Base-by-base conservation (phyloP, 2,797 vertebrate species). In the Falco naumanni region DNA sequence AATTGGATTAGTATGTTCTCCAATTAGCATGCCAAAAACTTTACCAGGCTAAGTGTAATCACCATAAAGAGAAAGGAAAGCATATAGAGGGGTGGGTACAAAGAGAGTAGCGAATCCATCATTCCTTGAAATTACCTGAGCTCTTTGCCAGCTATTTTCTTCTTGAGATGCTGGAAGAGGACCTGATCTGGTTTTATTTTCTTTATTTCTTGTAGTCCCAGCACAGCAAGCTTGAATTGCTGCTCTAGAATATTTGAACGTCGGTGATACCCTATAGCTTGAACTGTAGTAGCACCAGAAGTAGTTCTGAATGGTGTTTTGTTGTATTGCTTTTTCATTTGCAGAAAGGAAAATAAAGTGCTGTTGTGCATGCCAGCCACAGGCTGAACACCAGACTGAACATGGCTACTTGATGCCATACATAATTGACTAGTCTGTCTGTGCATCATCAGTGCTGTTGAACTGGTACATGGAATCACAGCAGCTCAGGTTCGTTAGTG, bases 1-100 rank as follows among this genome's bases (percentile, higher is more conserved):
- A 88, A 90, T 69, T 95, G 83, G 89, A 93, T 94, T 95, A 94
- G 19, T 43, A 41, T 81, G 59, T 81, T 89, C n/a, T 89, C 21
- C 68, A n/a, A 1, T 76, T 84, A 88, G 21, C 34, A 24, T 59
- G 66, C 54, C 61, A 53, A 63, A 89, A 95, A 51, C 54, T 86
- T 88, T 10, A 45, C 48, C 37, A 53, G 13, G 56, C 4, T 70
- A 77, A 66, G 45, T 69, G 50, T 75, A 59, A 59, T 69, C 39
- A 50, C 53, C 6, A 13, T 31, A 17, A 6, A 66, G 47, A 61
- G 33, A 65, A 74, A 56, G 20, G 10, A 53, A 65, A 61, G 15
- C 28, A 37, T 31, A 13, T 63, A 37, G 4, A 68, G 24, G n/a
- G 45, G 16, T 0, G 0, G 29, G 45, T 81, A 26, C n/a, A 76